Conservation (phyloP, 2,888 invertebrate species). For the Tethea ocularis region DNA sequence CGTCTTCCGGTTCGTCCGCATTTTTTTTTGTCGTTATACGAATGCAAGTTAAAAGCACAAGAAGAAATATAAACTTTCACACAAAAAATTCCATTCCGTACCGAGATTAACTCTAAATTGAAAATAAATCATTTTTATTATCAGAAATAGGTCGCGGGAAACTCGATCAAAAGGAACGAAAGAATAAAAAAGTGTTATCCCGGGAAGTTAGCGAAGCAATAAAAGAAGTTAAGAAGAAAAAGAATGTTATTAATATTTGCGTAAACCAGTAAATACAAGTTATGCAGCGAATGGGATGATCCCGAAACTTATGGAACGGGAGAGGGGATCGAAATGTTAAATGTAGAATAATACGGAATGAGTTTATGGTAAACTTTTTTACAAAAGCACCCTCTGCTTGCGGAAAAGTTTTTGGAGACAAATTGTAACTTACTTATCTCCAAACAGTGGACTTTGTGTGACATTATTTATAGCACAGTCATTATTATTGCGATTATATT, state of each 20-base stretch:
- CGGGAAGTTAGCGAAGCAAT: conserved; percentile 42
- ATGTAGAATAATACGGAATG: conserved; percentile 10
- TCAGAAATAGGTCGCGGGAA: neutral
- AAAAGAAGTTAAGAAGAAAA: conserved; percentile 38
- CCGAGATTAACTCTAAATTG: conserved; percentile 6
- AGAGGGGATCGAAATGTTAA: conserved; percentile 12
- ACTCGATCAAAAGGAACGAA: conserved; percentile 9
- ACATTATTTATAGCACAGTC: too few relatives aligned
- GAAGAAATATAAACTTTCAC: neutral
- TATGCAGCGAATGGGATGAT: conserved; percentile 22
- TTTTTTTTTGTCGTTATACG: too few relatives aligned
- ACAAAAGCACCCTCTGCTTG: neutral
- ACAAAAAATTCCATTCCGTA: neutral
- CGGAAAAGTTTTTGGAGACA: neutral
- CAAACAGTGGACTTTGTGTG: too few relatives aligned
- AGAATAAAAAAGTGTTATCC: conserved; percentile 4
- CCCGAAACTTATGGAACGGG: conserved; percentile 23
- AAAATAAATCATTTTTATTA: conserved; percentile 8
- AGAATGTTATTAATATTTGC: conserved; percentile 39
- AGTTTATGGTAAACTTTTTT: conserved; percentile 1
- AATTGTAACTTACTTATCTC: neutral
- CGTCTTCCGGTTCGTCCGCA: too few relatives aligned
- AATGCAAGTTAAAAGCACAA: neutral
- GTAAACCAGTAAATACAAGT: conserved; percentile 38
- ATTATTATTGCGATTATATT: neutral